Percentiles rank a stretch among this genome's conserved stretches.
Conservation (phyloP, 2,113 vertebrate species). For the Dasyprocta punctata region DNA sequence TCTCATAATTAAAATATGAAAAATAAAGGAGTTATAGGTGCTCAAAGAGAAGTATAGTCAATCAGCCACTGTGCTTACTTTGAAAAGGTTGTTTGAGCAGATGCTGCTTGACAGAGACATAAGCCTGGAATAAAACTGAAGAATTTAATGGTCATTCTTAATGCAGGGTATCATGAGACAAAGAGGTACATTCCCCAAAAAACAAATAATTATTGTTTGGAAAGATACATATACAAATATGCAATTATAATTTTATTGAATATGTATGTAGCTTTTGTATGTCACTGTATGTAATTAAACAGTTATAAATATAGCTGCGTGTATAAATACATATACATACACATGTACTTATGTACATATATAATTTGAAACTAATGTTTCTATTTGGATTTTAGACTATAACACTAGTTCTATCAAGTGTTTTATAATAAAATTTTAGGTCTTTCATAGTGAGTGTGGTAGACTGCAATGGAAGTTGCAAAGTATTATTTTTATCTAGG, state of each 20-base stretch:
- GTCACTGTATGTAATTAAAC: neutral
- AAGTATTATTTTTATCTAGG: neutral
- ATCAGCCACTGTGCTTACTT: neutral
- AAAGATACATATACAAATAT: neutral
- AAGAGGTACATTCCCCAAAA: neutral
- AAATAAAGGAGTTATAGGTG: neutral
- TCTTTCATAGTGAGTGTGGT: neutral
- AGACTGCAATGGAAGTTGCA: neutral
- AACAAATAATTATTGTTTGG: neutral
- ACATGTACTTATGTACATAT: neutral
- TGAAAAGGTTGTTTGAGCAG: neutral
- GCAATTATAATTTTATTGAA: neutral
- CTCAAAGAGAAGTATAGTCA: neutral
- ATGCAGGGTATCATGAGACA: neutral
- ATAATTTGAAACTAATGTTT: neutral
- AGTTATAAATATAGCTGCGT: neutral
- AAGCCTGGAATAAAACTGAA: neutral
- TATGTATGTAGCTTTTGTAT: neutral
- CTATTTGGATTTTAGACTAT: conserved; percentile 24
- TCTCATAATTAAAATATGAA: neutral
- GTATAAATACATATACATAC: no score
- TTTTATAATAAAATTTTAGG: neutral
- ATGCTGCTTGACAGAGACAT: neutral
- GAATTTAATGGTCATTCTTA: neutral
- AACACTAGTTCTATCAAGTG: neutral